phyloP scores from a whole-genome alignment of 2,888 invertebrate species.

The Amphiduros pacificus region DNA sequence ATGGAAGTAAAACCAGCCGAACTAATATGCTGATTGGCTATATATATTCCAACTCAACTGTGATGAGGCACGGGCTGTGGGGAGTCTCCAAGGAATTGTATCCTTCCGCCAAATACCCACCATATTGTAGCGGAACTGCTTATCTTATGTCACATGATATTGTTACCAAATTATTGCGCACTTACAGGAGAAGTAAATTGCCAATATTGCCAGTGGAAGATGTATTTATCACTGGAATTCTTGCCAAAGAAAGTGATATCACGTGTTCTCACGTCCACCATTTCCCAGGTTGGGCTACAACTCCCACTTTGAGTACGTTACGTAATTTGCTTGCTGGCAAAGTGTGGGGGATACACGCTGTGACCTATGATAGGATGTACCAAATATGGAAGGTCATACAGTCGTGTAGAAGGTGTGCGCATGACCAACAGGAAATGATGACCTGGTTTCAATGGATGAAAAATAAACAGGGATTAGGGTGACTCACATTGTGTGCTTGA shows the following conservation, averaged over 20 bases:
- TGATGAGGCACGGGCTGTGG: neutral
- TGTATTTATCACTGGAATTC: neutral
- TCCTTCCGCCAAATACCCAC: neutral
- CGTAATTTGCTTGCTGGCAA: neutral
- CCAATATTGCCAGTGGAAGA: neutral
- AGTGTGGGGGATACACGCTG: neutral
- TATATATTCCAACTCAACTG: neutral
- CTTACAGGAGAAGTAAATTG: neutral
- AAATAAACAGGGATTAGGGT: neutral
- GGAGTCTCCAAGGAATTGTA: neutral
- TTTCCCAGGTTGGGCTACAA: neutral
- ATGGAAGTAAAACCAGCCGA: neutral
- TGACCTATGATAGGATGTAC: conserved; percentile 1
- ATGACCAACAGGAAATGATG: neutral
- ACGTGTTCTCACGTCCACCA: neutral
- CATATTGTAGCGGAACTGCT: neutral
- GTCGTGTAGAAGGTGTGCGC: neutral
- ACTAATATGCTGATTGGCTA: neutral
- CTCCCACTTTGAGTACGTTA: neutral
- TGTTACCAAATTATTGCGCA: neutral
- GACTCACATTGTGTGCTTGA: too few relatives aligned
- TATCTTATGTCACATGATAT: neutral
- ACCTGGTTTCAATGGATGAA: conserved; percentile 1
- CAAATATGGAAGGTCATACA: neutral
- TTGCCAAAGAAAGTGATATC: neutral